These are phyloP conservation scores for Phaonia tiefii DNA, from an alignment of 2,888 invertebrate genomes.

Conservation along the genomic window DNA sequence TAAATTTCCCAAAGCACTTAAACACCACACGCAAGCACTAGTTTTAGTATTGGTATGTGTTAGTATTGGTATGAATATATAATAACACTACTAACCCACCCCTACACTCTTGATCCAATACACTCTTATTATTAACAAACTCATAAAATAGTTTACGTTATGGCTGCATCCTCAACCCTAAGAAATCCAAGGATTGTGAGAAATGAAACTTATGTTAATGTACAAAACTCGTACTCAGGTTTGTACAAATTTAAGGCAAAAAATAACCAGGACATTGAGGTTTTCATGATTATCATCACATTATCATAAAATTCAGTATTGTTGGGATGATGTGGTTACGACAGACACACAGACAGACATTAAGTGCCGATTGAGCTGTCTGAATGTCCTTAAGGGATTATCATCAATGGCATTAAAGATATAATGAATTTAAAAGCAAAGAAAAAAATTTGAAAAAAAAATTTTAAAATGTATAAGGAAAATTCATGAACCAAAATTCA, in stretches of 20 bases:
- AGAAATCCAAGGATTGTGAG: no score
- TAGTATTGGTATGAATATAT: conserved; percentile 33
- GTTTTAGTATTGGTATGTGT: no score
- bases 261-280: conserved; percentile 44
- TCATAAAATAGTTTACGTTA: conserved; percentile 35
- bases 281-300: conserved; percentile 58
- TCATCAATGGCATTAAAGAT: no score
- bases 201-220: conserved; percentile 53
- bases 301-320: conserved; percentile 39
- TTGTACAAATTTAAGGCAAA: conserved; percentile 52
- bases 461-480: no score
- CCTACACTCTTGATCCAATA: neutral
- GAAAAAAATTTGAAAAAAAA: no score
- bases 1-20: conserved; percentile 59
- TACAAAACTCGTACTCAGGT: conserved; percentile 15
- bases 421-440: no score
- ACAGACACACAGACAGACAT: no score
- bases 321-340: no score
- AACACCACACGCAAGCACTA: conserved; percentile 41
- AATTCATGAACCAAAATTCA: no score
- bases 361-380: no score
- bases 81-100: no score
- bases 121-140: conserved; percentile 22
- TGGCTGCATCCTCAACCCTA: conserved; percentile 1
- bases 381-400: no score